These are phyloP conservation scores for Tragelaphus scriptus DNA, from an alignment of 2,113 vertebrate genomes.

Conservation along the genomic window DNA sequence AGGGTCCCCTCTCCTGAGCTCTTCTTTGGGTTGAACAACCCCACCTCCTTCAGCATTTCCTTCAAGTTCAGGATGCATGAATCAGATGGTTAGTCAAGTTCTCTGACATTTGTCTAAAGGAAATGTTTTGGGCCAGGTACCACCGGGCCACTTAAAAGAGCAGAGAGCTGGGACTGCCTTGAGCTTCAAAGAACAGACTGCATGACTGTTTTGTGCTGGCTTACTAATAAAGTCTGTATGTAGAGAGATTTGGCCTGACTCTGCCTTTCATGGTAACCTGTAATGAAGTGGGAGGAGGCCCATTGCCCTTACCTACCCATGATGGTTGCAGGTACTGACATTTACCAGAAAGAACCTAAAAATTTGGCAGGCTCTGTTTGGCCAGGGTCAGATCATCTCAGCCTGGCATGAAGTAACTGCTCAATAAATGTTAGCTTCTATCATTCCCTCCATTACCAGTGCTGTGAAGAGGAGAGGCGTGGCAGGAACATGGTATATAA, in stretches of 20 bases:
- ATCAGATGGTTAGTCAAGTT: neutral
- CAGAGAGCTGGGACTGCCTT: neutral
- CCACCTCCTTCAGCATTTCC: neutral
- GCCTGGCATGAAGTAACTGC: neutral
- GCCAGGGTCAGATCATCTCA: neutral
- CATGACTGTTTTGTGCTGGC: neutral
- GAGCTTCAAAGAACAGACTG: neutral
- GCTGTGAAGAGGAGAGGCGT: neutral
- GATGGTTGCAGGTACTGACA: neutral
- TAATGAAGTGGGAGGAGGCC: neutral
- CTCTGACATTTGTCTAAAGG: neutral
- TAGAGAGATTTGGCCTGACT: neutral
- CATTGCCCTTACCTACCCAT: neutral
- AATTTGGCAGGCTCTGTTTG: neutral
- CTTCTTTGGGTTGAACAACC: neutral
- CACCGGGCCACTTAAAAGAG: neutral
- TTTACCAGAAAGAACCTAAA: neutral
- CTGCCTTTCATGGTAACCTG: neutral
- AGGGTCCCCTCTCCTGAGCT: neutral
- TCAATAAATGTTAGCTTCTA: neutral
- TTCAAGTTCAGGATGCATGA: neutral
- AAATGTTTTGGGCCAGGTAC: neutral
- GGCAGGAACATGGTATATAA: fast-evolving
- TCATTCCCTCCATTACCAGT: neutral
- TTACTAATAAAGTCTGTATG: neutral